Evolutionary conservation across 2,113 vertebrate species (phyloP), one percentile per base, ranked within the genome.

Genomic region (Campylomormyrus numenius): DNA sequence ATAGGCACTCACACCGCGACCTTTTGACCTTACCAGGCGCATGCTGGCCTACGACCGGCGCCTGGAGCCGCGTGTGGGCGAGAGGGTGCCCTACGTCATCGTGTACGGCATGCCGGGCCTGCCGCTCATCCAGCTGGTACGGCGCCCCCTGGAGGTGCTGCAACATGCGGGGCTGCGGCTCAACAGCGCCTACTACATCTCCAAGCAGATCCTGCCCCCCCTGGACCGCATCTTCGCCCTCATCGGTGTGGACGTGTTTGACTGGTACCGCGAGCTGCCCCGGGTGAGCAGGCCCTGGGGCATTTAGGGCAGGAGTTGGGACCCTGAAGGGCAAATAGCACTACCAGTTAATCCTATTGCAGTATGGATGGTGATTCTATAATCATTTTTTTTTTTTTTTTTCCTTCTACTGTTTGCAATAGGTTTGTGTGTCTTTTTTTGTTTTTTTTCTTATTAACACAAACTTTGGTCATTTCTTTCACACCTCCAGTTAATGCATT

Each of bases 101-200:
- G 97, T 99, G 89, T 98, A 97, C 0, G 98, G 98, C 42, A 87
- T 92, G 84, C 98, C 98, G 0, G 98, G 98, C 0, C 90, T 99
- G 88, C 98, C 98, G n/a, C 97, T 99, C 11, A 99, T 99, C 92
- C 98, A 99, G 95, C 95, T 99, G 89, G 98, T 99, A 21, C 96
- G 97, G 1, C 95, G 96, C 74, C 98, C 98, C 35, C 48, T 96
- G 3, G 98, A 99, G 46, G 95, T 98, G 49, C 95, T 99, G 53
- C 98, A 98, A 94, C 98, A 99, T 90, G 94, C 97, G 31, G 92
- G 91, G 89, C 95, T 99, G 88, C 96, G 98, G 88, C 95, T 99
- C 92, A 99, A 99, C 5, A 95, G 97, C 85, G 96, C 96, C 0
- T 99, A 99, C 94, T 99, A 99, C 88, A 97, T 99, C 92, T 98